Evolutionary conservation across 2,888 invertebrate species (phyloP).

Genomic region (Lissocephala sabroskyi): DNA sequence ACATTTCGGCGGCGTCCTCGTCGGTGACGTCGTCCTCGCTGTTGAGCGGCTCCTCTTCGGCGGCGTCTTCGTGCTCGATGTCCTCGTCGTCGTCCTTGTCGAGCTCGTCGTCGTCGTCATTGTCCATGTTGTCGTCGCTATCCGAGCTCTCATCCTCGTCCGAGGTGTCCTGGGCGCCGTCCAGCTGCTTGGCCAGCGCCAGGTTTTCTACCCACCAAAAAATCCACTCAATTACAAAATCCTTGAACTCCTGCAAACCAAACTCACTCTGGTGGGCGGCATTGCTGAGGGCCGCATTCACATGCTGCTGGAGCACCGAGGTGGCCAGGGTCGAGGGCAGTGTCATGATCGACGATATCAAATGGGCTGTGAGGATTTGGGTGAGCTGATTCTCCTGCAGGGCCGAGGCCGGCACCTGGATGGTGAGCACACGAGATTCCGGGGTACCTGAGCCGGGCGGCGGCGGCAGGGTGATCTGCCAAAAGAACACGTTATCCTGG

Average conservation of each 20-base stretch:
- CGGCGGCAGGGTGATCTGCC: constrained; percentile 82
- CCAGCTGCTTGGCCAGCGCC: constrained; percentile 74
- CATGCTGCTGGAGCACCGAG: constrained; percentile 89
- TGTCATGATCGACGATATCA: constrained; percentile 91
- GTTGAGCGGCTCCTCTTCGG: constrained; percentile 93
- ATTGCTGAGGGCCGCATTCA: constrained; percentile 83
- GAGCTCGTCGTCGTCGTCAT: constrained; percentile 86
- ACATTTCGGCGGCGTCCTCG: constrained; percentile 94
- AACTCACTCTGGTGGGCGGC: constrained; percentile 72
- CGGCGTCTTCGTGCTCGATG: constrained; percentile 78
- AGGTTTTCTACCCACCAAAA: constrained; percentile 70
- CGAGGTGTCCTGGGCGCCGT: constrained; percentile 80
- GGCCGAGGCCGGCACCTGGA: constrained; percentile 91
- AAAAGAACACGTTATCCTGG: background rate
- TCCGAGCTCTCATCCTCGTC: constrained; percentile 87
- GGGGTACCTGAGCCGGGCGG: constrained; percentile 82
- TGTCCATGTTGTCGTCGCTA: constrained; percentile 78
- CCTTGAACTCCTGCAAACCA: too few relatives aligned
- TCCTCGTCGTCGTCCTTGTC: constrained; percentile 78
- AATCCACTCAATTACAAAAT: too few relatives aligned
- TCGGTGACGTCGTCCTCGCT: constrained; percentile 98
- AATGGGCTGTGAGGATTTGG: constrained; percentile 86
- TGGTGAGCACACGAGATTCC: constrained; percentile 83
- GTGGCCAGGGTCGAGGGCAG: constrained; percentile 87
- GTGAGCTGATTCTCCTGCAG: constrained; percentile 81